Conservation (phyloP, 1,140 invertebrate species). For the Scylla paramamosain region DNA sequence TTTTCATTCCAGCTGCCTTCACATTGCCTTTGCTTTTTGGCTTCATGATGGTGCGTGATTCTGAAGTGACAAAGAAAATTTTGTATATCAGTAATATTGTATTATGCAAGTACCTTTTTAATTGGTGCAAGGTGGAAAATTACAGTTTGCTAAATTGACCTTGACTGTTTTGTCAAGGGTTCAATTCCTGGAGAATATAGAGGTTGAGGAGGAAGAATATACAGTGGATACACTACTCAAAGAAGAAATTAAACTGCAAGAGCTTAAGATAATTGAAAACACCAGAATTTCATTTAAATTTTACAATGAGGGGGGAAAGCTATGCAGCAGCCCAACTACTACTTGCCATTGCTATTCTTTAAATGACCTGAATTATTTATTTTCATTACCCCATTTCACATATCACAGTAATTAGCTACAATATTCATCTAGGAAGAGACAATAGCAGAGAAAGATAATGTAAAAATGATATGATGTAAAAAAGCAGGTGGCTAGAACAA, state of each 20-base stretch:
- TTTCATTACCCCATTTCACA: background rate
- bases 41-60: background rate
- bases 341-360: background rate
- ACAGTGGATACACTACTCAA: too few species aligned
- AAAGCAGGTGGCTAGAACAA: background rate
- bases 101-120: too few species aligned
- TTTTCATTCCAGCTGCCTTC: constrained; percentile 32
- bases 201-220: too few species aligned
- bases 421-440: too few species aligned
- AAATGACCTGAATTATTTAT: background rate
- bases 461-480: background rate
- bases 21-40: constrained; percentile 10
- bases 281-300: background rate
- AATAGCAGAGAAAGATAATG: too few species aligned
- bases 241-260: too few species aligned
- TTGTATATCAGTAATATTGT: background rate
- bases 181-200: too few species aligned
- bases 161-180: too few species aligned
- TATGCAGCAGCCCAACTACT: background rate
- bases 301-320: background rate
- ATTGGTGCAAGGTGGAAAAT: too few species aligned
- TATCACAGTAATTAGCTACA: background rate
- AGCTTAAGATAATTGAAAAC: too few species aligned
- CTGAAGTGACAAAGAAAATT: background rate
- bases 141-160: too few species aligned